phyloP scores from a whole-genome alignment of 2,113 vertebrate species.

The Jacana jacana region DNA sequence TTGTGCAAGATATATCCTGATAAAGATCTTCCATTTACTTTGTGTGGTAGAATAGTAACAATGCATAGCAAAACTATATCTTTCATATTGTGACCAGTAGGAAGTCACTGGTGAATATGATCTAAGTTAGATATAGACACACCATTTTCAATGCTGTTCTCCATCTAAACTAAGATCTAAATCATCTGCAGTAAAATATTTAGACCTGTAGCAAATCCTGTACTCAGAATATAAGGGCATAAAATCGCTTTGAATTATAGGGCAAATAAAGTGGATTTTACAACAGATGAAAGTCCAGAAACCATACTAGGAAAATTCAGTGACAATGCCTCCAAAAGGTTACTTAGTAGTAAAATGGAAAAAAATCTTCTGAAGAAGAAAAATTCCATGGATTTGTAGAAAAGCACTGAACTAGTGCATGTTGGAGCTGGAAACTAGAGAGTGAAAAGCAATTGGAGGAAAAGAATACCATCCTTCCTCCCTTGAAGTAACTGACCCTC shows the following conservation, averaged over 20 bases:
- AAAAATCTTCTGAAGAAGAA: neutral
- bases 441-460: neutral
- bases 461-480: neutral
- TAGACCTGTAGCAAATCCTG: neutral
- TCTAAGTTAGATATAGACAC: neutral
- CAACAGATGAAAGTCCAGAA: neutral
- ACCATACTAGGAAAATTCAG: neutral
- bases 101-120: neutral
- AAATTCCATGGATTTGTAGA: neutral
- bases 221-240: neutral
- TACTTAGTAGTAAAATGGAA: neutral
- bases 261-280: neutral
- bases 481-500: neutral
- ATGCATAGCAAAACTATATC: neutral
- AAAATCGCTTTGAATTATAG: neutral
- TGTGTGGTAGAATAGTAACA: neutral
- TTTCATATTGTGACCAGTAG: neutral
- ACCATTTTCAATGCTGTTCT: neutral
- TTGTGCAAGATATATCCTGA: neutral
- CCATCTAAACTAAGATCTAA: neutral
- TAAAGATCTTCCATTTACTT: neutral
- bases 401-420: neutral
- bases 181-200: neutral
- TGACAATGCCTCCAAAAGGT: fast-evolving
- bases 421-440: neutral